Evolutionary conservation across 2,797 vertebrate genomes (phyloP).

Genomic region (Sebastes variabilis): DNA sequence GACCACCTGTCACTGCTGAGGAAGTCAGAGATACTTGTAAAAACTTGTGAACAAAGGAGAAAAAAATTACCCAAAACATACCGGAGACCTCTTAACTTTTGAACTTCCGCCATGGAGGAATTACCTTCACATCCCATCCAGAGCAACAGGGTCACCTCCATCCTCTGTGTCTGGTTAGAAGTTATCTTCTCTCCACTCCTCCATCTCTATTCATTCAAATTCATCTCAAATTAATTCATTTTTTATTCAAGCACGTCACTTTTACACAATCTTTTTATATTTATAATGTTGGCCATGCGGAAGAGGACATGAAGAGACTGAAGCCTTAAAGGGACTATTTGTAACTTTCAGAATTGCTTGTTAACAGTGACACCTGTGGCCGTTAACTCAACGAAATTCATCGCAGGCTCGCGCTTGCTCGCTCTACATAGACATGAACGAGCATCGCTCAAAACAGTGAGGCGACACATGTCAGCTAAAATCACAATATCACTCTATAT

Average conservation of each 20-base stretch:
- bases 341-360: too few species aligned
- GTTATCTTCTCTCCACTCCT: not conserved
- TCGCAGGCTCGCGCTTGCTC: too few species aligned
- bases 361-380: too few species aligned
- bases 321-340: too few species aligned
- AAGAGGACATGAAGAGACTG: not conserved
- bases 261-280: not conserved
- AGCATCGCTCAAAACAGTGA: too few species aligned
- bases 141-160: not conserved
- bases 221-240: not conserved
- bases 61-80: not conserved
- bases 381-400: too few species aligned
- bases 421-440: too few species aligned
- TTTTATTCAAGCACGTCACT: not conserved
- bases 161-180: not conserved
- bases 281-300: not conserved
- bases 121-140: not conserved
- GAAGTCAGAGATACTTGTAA: not conserved
- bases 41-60: not conserved
- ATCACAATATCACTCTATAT: too few species aligned
- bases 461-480: too few species aligned
- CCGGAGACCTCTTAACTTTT: not conserved
- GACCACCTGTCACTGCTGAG: not conserved
- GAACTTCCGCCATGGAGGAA: not conserved
- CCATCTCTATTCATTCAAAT: not conserved